Evolutionary conservation across 2,797 vertebrate genomes (phyloP).

Genomic region (Mus caroli): DNA sequence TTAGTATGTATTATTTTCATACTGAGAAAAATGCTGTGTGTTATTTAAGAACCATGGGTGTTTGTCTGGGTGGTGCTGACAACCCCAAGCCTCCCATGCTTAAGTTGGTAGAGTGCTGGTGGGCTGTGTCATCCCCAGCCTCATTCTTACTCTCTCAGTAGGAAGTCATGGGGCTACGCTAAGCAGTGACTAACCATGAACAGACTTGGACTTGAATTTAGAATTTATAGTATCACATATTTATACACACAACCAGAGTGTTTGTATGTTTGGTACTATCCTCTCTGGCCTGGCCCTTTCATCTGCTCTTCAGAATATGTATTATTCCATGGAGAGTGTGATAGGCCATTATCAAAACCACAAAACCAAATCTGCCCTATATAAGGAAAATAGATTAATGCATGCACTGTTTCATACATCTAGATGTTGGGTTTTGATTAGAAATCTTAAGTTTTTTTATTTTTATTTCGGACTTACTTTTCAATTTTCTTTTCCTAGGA

Average conservation of each 20-base stretch:
- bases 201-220: conserved; percentile 42
- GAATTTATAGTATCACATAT: neutral
- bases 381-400: conserved; percentile 28
- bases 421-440: neutral
- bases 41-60: conserved; percentile 1
- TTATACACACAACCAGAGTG: neutral
- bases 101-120: neutral
- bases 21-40: conserved; percentile 22
- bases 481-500: conserved; percentile 89
- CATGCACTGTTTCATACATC: conserved; percentile 16
- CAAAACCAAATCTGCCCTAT: neutral
- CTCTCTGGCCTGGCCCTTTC: conserved; percentile 36
- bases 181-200: conserved; percentile 10
- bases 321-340: conserved; percentile 21
- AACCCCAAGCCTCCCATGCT: too few relatives aligned
- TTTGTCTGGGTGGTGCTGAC: neutral
- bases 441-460: conserved; percentile 36
- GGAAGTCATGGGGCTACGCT: neutral
- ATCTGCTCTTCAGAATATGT: conserved; percentile 17
- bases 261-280: neutral
- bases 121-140: neutral
- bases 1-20: conserved; percentile 33
- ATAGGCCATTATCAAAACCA: conserved; percentile 12
- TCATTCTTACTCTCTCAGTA: neutral
- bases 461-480: conserved; percentile 53